Evolutionary conservation across 2,113 vertebrate genomes (phyloP), one percentile per base, ranked within the genome.

Genomic region (Pelodiscus sinensis): DNA sequence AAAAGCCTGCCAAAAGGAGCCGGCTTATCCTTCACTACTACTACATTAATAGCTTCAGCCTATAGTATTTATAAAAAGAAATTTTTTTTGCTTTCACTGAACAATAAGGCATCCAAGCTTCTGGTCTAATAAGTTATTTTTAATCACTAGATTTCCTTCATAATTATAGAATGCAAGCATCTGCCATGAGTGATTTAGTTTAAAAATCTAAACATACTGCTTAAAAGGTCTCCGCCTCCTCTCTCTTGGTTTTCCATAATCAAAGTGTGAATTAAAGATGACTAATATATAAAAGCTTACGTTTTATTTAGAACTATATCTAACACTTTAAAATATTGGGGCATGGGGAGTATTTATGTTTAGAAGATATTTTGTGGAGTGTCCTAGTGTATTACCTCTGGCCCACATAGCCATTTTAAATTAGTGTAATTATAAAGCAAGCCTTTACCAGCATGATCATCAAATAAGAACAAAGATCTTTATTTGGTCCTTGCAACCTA

Each of bases 1-100:
- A 0, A 58, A 90, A 94, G 84, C n/a, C 92, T 90, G 95, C 92
- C 90, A 88, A 96, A 71, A 94, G 58, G 92, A 97, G 96, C 92
- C 90, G 93, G 29, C 18, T n/a, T 68, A 68, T 9, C 31, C 62
- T 68, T 31, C 29, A 16, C 29, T 68, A 89, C 95, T 93, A 80
- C 86, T 94, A 81, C 90, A 19, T 94, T 95, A 97, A 95, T 95
- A 96, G 95, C 77, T 92, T 94, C 94, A 93, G 93, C 92, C 94
- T 92, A 55, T 79, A 88, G 87, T 90, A 92, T 88, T 15, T 31
- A 68, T 31, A 55, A 13, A 1, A 38, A 24, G 62, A 52, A 29
- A 38, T 4, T 44, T 44, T 44, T 29, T 16, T 62, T 93, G 90
- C 87, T 92, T 94, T 94, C 94, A 92, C 57, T 77, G 92, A 94